Evolutionary conservation across 2,888 invertebrate genomes (phyloP), one percentile per base, ranked within the genome.

Genomic region (Orchestes rusci): DNA sequence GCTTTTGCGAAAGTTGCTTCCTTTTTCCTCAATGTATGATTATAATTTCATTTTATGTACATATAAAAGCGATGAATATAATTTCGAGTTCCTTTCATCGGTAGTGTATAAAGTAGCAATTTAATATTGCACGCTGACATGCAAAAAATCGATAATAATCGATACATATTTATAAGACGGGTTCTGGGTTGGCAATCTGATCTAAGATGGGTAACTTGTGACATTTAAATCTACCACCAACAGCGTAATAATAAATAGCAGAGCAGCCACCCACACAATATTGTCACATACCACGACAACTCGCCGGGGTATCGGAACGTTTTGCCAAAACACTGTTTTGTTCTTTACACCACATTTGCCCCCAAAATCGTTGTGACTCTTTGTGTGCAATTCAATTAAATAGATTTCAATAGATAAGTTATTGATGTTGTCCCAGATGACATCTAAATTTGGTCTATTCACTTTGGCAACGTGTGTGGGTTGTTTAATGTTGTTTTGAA

Each of bases 111-210:
- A 56, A 58, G 57, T 59, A 57, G 56, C 57, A 58, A 58, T 59
- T 60, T 60, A 58, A 57, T 54, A 58, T 58, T 59, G 60, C 60
- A 60, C 56, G 59, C 57, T 52, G 43, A 53, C 56, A 56, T 57
- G 57, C 56, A 57, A 59, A 57, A 56, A 59, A 59, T 59, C 56
- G 58, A 56, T 58, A 58, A 58, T 57, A 53, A 43, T 56, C 55
- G 54, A 53, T 53, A 51, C 53, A 41, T 52, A 53, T 55, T 54
- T 55, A 55, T 53, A 52, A 51, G 52, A 43, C 49, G 48, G 39
- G 51, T 43, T 37, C 28, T 5, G n/a, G 8, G 12, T 8, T 15
- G 5, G 16, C 23, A 37, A 27, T 35, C 16, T 35, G 8, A 5
- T 30, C 10, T 12, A 17, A n/a, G 13, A 35, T 30, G 30, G 30